phyloP scores from a whole-genome alignment of 1,140 invertebrate genomes.

The Ladona fulva region DNA sequence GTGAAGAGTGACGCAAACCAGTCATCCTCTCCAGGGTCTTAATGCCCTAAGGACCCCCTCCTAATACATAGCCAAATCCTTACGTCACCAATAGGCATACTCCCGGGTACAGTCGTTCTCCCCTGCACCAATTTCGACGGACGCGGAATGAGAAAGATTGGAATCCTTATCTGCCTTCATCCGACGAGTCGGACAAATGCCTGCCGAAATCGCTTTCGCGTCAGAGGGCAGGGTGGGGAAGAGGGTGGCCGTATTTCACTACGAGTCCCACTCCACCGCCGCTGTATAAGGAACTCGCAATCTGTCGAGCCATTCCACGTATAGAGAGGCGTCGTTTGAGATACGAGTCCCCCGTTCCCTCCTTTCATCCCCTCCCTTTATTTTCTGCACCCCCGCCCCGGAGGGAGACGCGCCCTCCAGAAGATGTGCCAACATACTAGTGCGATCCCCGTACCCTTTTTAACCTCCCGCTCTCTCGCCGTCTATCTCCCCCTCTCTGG shows the following conservation, averaged over 20 bases:
- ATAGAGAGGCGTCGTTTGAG: too few relatives aligned
- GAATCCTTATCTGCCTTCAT: background rate
- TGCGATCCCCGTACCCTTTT: too few relatives aligned
- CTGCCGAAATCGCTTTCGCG: background rate
- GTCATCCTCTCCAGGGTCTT: background rate
- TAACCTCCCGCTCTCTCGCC: background rate
- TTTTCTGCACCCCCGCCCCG: background rate
- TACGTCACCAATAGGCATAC: too few relatives aligned
- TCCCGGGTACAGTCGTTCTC: background rate
- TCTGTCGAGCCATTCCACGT: background rate
- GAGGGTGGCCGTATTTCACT: background rate
- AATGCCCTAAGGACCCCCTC: background rate
- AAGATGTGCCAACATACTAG: too few relatives aligned
- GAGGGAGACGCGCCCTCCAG: background rate
- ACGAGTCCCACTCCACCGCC: background rate
- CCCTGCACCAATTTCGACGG: background rate
- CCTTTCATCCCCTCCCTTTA: background rate
- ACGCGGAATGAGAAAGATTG: background rate
- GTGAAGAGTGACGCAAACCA: background rate
- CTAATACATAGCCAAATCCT: background rate
- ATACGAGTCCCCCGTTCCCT: background rate
- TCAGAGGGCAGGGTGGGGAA: background rate
- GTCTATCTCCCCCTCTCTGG: background rate
- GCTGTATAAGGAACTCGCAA: background rate
- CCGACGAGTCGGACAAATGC: background rate